These are phyloP conservation scores for Mirza zaza DNA, from an alignment of 2,113 vertebrate species.

Conservation along the genomic window DNA sequence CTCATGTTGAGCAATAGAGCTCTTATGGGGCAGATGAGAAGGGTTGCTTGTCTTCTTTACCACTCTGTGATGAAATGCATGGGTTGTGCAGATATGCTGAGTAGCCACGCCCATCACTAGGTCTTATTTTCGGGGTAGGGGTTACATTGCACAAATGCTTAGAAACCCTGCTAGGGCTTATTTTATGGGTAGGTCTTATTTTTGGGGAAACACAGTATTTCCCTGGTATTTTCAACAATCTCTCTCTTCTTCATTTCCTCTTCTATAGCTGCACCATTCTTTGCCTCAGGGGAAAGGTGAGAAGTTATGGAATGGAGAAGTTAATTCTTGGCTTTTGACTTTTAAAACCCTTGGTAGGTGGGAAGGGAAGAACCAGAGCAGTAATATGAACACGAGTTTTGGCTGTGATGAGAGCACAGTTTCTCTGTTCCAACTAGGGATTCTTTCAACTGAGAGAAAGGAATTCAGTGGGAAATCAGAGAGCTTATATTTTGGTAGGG, in stretches of 20 bases:
- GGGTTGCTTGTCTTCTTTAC: too few relatives aligned
- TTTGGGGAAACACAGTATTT: not conserved
- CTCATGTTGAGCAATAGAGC: too few relatives aligned
- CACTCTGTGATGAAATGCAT: too few relatives aligned
- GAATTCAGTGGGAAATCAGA: not conserved
- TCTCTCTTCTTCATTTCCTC: not conserved
- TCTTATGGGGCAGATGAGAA: too few relatives aligned
- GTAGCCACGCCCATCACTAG: too few relatives aligned
- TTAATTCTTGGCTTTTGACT: conserved; percentile 10
- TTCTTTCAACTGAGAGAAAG: not conserved
- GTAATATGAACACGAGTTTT: not conserved
- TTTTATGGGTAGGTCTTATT: too few relatives aligned
- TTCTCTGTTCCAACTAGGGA: not conserved
- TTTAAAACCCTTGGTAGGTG: conserved; percentile 24
- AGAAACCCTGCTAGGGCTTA: too few relatives aligned
- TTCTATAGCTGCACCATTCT: not conserved
- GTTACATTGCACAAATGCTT: too few relatives aligned
- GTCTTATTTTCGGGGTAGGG: too few relatives aligned
- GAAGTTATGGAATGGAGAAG: not conserved
- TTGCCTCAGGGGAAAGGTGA: not conserved
- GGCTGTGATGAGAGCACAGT: not conserved
- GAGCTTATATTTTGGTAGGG: not conserved
- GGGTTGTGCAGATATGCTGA: too few relatives aligned
- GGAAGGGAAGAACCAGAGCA: not conserved
- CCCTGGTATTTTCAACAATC: not conserved